Evolutionary conservation across 1,140 invertebrate species (phyloP).

Genomic region (Tribolium madens): DNA sequence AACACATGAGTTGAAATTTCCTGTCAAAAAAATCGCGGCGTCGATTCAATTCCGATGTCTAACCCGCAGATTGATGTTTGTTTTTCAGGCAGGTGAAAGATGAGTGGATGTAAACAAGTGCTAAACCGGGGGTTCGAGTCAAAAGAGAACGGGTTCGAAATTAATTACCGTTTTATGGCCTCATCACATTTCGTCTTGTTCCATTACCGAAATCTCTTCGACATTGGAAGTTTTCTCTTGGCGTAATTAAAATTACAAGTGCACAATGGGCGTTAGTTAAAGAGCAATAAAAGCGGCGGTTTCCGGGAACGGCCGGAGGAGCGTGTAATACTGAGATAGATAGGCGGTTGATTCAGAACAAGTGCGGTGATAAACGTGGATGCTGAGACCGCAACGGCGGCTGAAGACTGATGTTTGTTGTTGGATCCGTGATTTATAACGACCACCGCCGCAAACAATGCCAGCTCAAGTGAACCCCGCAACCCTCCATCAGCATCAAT

Average conservation of each 20-base stretch:
- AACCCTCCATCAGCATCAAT: constrained; percentile 41
- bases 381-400: constrained; percentile 57
- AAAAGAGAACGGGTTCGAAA: constrained; percentile 38
- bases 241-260: constrained; percentile 48
- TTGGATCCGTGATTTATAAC: constrained; percentile 62
- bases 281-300: constrained; percentile 13
- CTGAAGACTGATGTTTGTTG: constrained; percentile 62
- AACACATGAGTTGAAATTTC: not conserved
- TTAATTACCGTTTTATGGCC: constrained; percentile 52
- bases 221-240: constrained; percentile 44
- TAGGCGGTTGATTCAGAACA: constrained; percentile 61
- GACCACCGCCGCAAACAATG: constrained; percentile 41
- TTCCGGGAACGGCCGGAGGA: constrained; percentile 24
- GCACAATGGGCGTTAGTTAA: constrained; percentile 33
- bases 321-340: constrained; percentile 55
- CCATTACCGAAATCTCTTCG: constrained; percentile 24
- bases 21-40: not conserved
- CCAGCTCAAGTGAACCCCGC: constrained; percentile 42
- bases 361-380: constrained; percentile 63
- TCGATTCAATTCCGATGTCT: not conserved
- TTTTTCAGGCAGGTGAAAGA: constrained; percentile 23
- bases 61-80: constrained; percentile 4
- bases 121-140: not conserved
- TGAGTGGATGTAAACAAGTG: constrained; percentile 29
- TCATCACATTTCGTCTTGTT: constrained; percentile 41